phyloP scores from a whole-genome alignment of 2,888 invertebrate genomes.

The Euphydryas editha region DNA sequence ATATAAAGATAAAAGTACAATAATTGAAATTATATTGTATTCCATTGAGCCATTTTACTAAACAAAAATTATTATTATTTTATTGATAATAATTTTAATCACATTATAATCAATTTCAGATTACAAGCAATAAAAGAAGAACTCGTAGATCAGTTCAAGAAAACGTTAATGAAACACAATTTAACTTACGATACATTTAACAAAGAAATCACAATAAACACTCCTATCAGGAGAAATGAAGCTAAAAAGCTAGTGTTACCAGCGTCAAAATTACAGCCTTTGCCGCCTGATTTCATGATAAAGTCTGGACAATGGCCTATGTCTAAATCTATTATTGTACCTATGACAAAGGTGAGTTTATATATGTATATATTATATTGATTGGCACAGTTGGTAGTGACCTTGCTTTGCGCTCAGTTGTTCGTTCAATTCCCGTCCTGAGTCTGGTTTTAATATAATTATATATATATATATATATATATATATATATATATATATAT shows the following conservation, averaged over 20 bases:
- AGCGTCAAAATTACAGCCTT: constrained; percentile 70
- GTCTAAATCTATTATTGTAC: constrained; percentile 9
- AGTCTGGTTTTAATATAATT: too few relatives aligned
- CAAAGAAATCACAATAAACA: constrained; percentile 14
- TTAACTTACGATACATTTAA: constrained; percentile 52
- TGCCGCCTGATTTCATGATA: constrained; percentile 62
- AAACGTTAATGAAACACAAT: constrained; percentile 47
- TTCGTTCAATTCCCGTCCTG: too few relatives aligned
- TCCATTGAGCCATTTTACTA: too few relatives aligned
- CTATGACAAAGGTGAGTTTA: constrained; percentile 32
- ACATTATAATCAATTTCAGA: constrained; percentile 50
- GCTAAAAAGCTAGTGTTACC: constrained; percentile 62
- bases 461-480: too few relatives aligned
- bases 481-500: too few relatives aligned
- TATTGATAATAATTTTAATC: too few relatives aligned
- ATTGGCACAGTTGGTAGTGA: background rate
- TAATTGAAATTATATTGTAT: too few relatives aligned
- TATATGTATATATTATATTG: background rate
- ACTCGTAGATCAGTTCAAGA: constrained; percentile 52
- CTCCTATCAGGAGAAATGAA: constrained; percentile 32
- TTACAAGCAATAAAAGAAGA: constrained; percentile 55
- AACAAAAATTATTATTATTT: too few relatives aligned
- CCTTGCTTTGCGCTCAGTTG: too few relatives aligned
- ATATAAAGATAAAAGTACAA: too few relatives aligned
- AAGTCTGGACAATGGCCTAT: constrained; percentile 21